Evolutionary conservation across 2,888 invertebrate genomes (phyloP).

Genomic region (Drepanosiphum platanoidis): DNA sequence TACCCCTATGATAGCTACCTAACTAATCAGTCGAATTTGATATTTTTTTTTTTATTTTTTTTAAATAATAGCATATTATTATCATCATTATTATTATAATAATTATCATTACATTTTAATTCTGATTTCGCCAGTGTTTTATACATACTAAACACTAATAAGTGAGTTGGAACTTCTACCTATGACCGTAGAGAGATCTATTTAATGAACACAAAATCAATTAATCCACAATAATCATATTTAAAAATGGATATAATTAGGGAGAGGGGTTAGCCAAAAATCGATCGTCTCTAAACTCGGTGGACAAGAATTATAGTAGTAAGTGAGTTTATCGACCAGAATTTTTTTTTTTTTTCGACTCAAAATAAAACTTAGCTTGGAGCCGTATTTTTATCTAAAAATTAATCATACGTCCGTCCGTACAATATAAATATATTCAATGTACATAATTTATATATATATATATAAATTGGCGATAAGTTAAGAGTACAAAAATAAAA

Average conservation of each 20-base stretch:
- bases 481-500: slow-evolving; percentile 59
- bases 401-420: not conserved
- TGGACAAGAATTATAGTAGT: slow-evolving; percentile 44
- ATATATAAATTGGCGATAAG: slow-evolving; percentile 18
- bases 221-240: slow-evolving; percentile 38
- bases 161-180: slow-evolving; percentile 49
- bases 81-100: slow-evolving; percentile 7
- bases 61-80: too few relatives aligned
- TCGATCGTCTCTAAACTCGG: slow-evolving; percentile 29
- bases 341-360: slow-evolving; percentile 26
- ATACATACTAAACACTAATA: slow-evolving; percentile 43
- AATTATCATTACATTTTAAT: slow-evolving; percentile 27
- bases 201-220: slow-evolving; percentile 57
- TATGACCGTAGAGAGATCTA: slow-evolving; percentile 57
- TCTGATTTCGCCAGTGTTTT: slow-evolving; percentile 50
- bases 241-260: slow-evolving; percentile 32
- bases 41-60: slow-evolving; percentile 43
- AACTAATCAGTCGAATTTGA: slow-evolving; percentile 61
- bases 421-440: slow-evolving; percentile 18
- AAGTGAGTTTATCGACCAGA: slow-evolving; percentile 44
- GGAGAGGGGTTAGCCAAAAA: not conserved
- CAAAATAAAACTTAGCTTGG: slow-evolving; percentile 3
- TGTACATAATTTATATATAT: too few relatives aligned
- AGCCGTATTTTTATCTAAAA: slow-evolving; percentile 24
- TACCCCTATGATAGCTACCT: slow-evolving; percentile 54